These are phyloP conservation scores for Drosophila sucinea DNA, from an alignment of 1,140 invertebrate genomes.

Conservation along the genomic window DNA sequence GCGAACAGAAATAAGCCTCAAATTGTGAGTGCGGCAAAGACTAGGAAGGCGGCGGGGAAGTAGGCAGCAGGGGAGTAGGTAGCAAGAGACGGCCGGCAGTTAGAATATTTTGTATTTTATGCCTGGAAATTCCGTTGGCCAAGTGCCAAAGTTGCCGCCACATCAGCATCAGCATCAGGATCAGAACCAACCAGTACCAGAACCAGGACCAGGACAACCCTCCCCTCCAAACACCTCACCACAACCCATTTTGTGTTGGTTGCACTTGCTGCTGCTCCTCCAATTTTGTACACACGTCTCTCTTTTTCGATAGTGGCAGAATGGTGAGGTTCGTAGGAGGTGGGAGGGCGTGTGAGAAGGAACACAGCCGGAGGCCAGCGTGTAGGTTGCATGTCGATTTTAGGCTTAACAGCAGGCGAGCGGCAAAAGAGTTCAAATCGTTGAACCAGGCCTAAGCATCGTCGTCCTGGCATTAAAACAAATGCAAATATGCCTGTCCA, in stretches of 20 bases:
- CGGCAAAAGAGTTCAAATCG: constrained; percentile 50
- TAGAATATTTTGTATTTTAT: constrained; percentile 62
- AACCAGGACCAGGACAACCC: not conserved
- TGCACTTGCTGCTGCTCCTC: constrained; percentile 4
- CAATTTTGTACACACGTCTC: constrained; percentile 14
- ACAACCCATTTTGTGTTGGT: constrained; percentile 10
- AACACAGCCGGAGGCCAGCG: constrained; percentile 45
- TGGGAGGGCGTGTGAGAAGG: constrained; percentile 26
- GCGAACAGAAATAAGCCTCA: constrained; percentile 61
- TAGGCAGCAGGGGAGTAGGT: not conserved
- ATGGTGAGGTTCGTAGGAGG: not conserved
- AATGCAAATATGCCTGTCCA: constrained; percentile 46
- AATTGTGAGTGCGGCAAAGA: constrained; percentile 31
- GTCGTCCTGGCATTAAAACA: constrained; percentile 50
- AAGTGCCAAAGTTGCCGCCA: constrained; percentile 61
- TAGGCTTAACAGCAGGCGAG: constrained; percentile 52
- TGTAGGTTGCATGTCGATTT: constrained; percentile 59
- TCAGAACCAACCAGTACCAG: constrained; percentile 5
- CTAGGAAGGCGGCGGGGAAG: not conserved
- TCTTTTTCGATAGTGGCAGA: not conserved
- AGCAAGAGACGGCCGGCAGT: constrained; percentile 24
- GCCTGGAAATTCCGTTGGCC: constrained; percentile 58
- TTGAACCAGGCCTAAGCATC: constrained; percentile 29
- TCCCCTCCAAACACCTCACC: not conserved
- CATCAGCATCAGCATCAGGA: constrained; percentile 29